Percentiles rank a stretch among this genome's conserved stretches.
Conservation (phyloP, 2,113 vertebrate species). For the Thamnophis sirtalis region DNA sequence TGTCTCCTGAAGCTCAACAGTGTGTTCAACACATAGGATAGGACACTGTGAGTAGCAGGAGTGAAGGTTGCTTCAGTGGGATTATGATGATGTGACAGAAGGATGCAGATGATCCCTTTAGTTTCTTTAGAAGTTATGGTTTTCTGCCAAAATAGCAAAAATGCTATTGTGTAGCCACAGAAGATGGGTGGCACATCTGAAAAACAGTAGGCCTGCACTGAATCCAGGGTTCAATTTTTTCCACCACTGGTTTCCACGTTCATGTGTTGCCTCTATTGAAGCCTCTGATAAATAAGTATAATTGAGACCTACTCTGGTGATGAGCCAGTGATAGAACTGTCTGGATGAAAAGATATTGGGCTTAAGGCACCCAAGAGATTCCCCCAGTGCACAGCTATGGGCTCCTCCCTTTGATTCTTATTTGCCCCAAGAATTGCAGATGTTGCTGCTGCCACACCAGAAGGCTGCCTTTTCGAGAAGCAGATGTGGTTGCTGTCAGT, state of each 20-base stretch:
- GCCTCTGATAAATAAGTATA: neutral
- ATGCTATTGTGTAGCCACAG: neutral
- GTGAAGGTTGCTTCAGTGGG: constrained; percentile 5
- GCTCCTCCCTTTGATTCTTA: neutral
- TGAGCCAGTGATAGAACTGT: neutral
- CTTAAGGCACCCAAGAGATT: constrained; percentile 46
- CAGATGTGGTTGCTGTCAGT: too few species aligned
- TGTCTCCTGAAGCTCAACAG: constrained; percentile 42
- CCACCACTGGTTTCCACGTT: neutral
- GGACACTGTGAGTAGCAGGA: constrained; percentile 10
- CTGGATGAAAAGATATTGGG: constrained; percentile 34
- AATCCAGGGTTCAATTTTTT: neutral
- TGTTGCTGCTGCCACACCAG: neutral
- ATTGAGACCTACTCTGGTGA: neutral
- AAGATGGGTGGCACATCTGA: neutral
- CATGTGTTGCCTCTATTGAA: too few species aligned
- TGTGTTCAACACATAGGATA: constrained; percentile 36
- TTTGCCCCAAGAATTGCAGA: neutral
- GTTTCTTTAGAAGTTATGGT: neutral
- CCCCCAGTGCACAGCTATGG: constrained; percentile 5
- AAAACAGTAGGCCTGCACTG: neutral
- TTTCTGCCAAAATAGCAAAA: neutral
- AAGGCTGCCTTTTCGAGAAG: neutral
- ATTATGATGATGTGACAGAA: neutral
- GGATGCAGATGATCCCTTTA: neutral